Percentiles rank a stretch among this genome's conserved stretches.
Evolutionary conservation across 2,797 vertebrate species (phyloP).

Genomic region (Falco naumanni): DNA sequence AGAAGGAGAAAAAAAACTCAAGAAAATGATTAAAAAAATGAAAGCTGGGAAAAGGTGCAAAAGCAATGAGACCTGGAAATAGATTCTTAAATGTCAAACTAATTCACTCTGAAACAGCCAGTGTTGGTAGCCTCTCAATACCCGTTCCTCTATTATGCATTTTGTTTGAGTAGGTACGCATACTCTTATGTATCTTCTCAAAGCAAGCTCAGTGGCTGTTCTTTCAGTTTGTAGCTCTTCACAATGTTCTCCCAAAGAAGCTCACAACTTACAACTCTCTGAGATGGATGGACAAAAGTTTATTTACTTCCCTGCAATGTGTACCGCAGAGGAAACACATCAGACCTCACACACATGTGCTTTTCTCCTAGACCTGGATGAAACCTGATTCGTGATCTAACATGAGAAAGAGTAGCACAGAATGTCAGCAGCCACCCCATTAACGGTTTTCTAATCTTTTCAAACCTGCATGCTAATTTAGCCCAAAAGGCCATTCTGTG

Average conservation of each 20-base stretch:
- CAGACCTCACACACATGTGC: rapidly evolving
- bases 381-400: background rate
- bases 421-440: background rate
- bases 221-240: background rate
- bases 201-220: background rate
- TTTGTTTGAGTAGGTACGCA: background rate
- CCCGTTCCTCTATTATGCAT: background rate
- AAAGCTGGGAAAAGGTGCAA: background rate
- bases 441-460: background rate
- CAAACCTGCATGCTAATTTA: background rate
- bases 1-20: background rate
- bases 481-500: background rate
- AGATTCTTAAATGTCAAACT: background rate
- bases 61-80: background rate
- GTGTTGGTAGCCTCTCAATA: background rate
- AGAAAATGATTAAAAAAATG: background rate
- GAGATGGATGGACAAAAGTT: background rate
- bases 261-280: background rate
- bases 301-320: background rate
- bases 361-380: background rate
- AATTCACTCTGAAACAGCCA: background rate
- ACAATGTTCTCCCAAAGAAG: background rate
- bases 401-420: background rate
- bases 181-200: background rate
- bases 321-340: background rate